These are phyloP conservation scores for Lagorchestes hirsutus DNA, from an alignment of 2,797 vertebrate genomes.

Conservation along the genomic window DNA sequence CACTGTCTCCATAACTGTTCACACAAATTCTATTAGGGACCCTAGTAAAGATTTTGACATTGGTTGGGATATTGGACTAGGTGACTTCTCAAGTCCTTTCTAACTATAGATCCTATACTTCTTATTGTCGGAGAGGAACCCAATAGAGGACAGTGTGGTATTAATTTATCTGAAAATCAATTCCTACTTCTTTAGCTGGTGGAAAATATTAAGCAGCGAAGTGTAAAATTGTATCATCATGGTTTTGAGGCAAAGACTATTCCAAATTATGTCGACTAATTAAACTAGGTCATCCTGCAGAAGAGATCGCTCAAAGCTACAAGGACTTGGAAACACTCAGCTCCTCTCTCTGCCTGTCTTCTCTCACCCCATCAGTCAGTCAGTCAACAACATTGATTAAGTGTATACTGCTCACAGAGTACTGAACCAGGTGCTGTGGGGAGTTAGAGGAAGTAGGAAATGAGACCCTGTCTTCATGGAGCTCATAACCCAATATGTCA, in stretches of 20 bases:
- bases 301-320: background rate
- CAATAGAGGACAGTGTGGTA: background rate
- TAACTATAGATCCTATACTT: background rate
- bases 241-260: background rate
- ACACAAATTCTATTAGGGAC: background rate
- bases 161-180: background rate
- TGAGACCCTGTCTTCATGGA: background rate
- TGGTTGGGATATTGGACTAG: background rate
- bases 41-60: background rate
- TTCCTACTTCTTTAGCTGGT: background rate
- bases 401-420: background rate
- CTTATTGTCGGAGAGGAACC: background rate
- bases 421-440: background rate
- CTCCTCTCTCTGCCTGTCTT: background rate
- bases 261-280: background rate
- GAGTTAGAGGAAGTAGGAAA: conserved; percentile 3
- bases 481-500: conserved; percentile 1
- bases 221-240: background rate
- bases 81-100: background rate
- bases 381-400: background rate
- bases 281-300: background rate
- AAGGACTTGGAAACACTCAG: background rate
- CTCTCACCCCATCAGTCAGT: background rate
- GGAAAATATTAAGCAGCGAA: background rate
- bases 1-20: background rate